These are phyloP conservation scores for Eumerus sabulonum DNA, from an alignment of 2,888 invertebrate genomes.

Conservation along the genomic window DNA sequence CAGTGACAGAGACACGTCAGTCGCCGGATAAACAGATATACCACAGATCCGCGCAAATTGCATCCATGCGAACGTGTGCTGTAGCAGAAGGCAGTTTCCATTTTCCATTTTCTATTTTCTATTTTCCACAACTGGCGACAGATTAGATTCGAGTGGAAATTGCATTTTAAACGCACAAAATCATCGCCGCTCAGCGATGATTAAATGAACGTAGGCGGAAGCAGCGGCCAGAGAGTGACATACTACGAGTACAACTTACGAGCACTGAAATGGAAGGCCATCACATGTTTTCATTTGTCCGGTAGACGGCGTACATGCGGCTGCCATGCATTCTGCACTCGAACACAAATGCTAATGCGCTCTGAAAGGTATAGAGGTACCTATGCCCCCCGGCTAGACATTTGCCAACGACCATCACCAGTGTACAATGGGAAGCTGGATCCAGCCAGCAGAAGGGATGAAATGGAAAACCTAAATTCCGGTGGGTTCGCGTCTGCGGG, in stretches of 20 bases:
- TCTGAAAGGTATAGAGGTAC: conserved; percentile 48
- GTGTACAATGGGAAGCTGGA: conserved; percentile 26
- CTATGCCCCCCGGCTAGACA: conserved; percentile 8
- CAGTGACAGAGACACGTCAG: neutral
- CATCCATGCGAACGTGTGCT: conserved; percentile 14
- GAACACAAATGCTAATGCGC: conserved; percentile 29
- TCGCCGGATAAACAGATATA: conserved; percentile 40
- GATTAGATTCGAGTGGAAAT: conserved; percentile 66
- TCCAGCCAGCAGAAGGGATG: conserved; percentile 39
- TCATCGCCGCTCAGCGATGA: conserved; percentile 63
- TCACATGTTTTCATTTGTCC: conserved; percentile 34
- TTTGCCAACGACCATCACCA: conserved; percentile 41
- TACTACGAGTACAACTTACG: neutral
- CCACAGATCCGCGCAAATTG: conserved; percentile 59
- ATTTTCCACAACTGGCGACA: conserved; percentile 23
- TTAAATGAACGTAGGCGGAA: conserved; percentile 52
- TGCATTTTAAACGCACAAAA: conserved; percentile 66
- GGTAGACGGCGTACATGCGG: conserved; percentile 11
- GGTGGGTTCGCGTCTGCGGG: conserved; percentile 20
- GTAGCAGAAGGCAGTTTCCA: conserved; percentile 44
- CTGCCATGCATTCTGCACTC: neutral
- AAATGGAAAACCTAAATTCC: conserved; percentile 46
- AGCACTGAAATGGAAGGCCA: conserved; percentile 25
- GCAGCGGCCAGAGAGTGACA: neutral
- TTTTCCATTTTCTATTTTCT: conserved; percentile 42